A percentile compares a stretch with the other conserved stretches of the same genome.
These are phyloP conservation scores for Neoascia interrupta DNA, from an alignment of 2,888 invertebrate genomes.

Conservation along the genomic window DNA sequence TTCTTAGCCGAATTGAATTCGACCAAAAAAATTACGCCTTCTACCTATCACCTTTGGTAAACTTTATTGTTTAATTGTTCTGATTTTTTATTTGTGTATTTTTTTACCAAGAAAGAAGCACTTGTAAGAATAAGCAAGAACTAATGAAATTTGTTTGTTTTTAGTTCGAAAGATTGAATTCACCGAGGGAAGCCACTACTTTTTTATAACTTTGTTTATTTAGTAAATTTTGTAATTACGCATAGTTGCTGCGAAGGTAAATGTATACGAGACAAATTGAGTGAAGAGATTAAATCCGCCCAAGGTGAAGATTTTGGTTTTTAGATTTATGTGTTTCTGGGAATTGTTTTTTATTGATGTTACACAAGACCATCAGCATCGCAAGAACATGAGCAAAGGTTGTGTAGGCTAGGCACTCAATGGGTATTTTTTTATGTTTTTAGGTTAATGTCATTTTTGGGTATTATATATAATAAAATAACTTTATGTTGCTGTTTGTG, in stretches of 20 bases:
- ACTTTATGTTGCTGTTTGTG: too few relatives aligned
- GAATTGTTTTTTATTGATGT: constrained; percentile 7
- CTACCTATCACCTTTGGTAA: constrained; percentile 20
- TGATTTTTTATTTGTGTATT: neutral
- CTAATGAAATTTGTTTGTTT: neutral
- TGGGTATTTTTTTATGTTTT: too few relatives aligned
- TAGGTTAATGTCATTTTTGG: too few relatives aligned
- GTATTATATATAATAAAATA: too few relatives aligned
- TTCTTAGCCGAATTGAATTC: too few relatives aligned
- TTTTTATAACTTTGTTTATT: constrained; percentile 7
- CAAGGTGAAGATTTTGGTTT: neutral
- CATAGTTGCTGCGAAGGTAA: neutral
- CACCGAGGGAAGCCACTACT: constrained; percentile 10
- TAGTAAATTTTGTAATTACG: constrained; percentile 14
- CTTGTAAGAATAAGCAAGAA: neutral
- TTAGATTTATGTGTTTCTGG: neutral
- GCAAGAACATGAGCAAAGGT: too few relatives aligned
- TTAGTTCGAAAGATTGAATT: neutral
- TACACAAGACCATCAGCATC: too few relatives aligned
- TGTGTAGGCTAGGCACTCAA: too few relatives aligned
- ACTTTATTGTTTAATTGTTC: constrained; percentile 13
- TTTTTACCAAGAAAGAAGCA: constrained; percentile 9
- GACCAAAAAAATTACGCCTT: constrained; percentile 5
- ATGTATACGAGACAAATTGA: neutral
- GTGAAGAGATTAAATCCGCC: neutral